phyloP scores from a whole-genome alignment of 2,888 invertebrate species.

The Tromatobia lineatoria region DNA sequence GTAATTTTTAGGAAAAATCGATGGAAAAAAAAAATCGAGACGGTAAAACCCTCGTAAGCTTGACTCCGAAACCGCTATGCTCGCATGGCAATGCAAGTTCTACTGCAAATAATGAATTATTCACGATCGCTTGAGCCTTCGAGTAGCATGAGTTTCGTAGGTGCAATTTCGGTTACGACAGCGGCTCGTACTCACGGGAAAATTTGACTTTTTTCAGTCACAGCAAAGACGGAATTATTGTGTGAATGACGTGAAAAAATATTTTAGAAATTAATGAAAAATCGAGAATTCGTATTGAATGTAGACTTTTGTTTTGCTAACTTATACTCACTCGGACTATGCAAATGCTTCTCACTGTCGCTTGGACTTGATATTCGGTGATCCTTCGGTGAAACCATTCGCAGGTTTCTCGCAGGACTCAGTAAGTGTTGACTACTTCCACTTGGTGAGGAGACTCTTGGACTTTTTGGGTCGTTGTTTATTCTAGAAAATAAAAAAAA shows the following conservation, averaged over 20 bases:
- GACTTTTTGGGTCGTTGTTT: conserved; percentile 70
- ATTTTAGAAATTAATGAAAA: not conserved
- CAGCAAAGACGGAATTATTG: not conserved
- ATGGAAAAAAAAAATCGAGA: not conserved
- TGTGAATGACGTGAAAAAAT: not conserved
- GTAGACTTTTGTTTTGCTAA: not conserved
- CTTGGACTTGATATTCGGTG: conserved; percentile 82
- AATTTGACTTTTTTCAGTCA: not conserved
- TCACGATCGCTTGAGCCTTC: conserved; percentile 56
- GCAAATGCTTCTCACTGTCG: conserved; percentile 79
- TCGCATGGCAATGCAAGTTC: conserved; percentile 63
- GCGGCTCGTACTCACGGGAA: conserved; percentile 1
- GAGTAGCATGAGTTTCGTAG: conserved; percentile 12
- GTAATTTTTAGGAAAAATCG: not conserved
- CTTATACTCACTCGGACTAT: conserved; percentile 78
- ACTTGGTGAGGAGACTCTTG: conserved; percentile 76
- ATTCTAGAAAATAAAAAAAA: conserved; percentile 68
- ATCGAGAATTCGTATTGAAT: no score
- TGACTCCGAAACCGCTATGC: conserved; percentile 17
- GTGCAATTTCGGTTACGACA: conserved; percentile 20
- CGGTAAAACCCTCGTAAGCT: not conserved
- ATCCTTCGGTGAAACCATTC: conserved; percentile 79
- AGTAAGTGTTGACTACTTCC: conserved; percentile 76
- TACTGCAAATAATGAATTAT: conserved; percentile 71
- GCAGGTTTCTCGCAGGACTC: conserved; percentile 77